These are phyloP conservation scores for Thamnophis sirtalis DNA, from an alignment of 2,113 vertebrate genomes.

Conservation along the genomic window DNA sequence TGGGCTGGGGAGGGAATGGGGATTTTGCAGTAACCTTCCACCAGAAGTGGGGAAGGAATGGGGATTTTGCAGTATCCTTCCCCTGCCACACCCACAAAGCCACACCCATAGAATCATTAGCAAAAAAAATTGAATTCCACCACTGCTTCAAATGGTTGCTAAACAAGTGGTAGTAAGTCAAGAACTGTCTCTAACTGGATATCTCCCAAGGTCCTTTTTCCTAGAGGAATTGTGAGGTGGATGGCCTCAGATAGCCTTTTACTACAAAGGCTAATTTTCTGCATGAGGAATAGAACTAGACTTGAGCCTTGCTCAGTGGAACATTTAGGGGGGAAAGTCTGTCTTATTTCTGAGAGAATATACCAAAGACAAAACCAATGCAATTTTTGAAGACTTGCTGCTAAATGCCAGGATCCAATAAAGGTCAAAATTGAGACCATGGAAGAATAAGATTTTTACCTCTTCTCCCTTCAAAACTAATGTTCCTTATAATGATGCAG, in stretches of 20 bases:
- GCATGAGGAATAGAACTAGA: constrained; percentile 32
- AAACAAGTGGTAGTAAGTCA: not conserved
- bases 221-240: not conserved
- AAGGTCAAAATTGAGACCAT: constrained; percentile 13
- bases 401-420: constrained; percentile 24
- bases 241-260: constrained; percentile 37
- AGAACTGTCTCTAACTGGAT: not conserved
- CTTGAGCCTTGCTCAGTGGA: accelerated
- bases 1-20: too few species aligned
- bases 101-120: too few species aligned
- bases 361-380: constrained; percentile 10
- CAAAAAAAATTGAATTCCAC: too few species aligned
- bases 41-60: too few species aligned
- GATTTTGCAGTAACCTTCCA: too few species aligned
- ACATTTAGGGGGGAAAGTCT: not conserved
- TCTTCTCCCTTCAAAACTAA: not conserved
- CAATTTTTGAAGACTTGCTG: constrained; percentile 20
- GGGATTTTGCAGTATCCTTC: too few species aligned
- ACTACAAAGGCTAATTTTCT: constrained; percentile 25
- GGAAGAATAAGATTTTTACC: not conserved
- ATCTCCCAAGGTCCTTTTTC: not conserved
- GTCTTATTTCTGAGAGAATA: constrained; percentile 18
- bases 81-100: too few species aligned
- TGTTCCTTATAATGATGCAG: not conserved
- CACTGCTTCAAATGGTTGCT: not conserved